Base-by-base conservation (phyloP, 2,113 vertebrate genomes). In the Sula dactylatra region DNA sequence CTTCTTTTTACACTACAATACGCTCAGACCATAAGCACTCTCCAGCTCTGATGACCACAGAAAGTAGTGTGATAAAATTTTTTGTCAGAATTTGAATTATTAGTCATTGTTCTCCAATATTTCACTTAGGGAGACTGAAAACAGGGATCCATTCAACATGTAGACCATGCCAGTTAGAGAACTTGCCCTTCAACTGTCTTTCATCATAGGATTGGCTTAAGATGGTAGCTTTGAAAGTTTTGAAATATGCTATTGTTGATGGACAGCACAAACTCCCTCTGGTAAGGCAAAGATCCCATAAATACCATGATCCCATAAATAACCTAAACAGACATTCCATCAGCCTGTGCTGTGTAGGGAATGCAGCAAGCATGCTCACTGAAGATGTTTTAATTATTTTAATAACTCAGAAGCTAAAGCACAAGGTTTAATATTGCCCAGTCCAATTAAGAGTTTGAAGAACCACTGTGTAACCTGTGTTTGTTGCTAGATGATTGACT, bases 281-380 rank as follows among this genome's bases (percentile, higher is more conserved):
- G 29, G 24, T 29, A 86, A 58, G 45, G 21, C 5, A 76, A 81
- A 50, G 24, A 64, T 27, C 16, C 10, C 29, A 40, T 81, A 45
- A 92, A 88, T 65, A 58, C 10, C 44, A 44, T 11, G 16, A 34
- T 47, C 11, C 21, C 45, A 42, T 42, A 61, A 40, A 66, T 42
- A 54, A 66, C 15, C 1, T 1, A 72, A 66, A 59, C 22, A 82
- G 20, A n/a, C 4, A 7, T 70, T 69, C 32, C 17, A 40, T 26
- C 20, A 50, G 11, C 32, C 13, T 62, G 11, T 36, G 32, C 22
- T 79, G 34, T 5, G 31, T 12, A 49, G 67, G 15, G n/a, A 66
- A 13, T 40, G 26, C 50, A 0, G 0, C 25, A 58, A 50, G 15
- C 5, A 10, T 24, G 17, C 3, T 76, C 29, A 45, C 17, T 7